phyloP scores from a whole-genome alignment of 2,888 invertebrate species.

The Agonopterix arenella region DNA sequence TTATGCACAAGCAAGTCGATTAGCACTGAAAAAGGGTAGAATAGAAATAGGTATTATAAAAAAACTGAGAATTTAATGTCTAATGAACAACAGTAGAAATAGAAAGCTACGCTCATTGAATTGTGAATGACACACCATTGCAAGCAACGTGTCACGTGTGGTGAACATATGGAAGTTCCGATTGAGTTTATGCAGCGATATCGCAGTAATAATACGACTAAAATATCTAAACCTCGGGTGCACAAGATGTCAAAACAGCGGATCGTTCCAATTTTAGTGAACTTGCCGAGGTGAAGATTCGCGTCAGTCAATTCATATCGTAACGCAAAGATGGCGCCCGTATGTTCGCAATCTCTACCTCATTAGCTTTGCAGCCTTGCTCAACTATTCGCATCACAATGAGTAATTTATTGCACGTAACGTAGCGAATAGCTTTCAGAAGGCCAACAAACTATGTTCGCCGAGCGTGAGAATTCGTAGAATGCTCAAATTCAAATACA shows the following conservation, averaged over 20 bases:
- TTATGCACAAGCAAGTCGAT: too few relatives aligned
- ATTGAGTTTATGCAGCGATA: background rate
- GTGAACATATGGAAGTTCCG: background rate
- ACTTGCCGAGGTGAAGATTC: constrained; percentile 51
- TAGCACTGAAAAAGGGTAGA: too few relatives aligned
- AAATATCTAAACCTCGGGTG: constrained; percentile 12
- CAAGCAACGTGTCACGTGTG: background rate
- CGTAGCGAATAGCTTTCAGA: constrained; percentile 35
- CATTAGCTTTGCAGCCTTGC: constrained; percentile 49
- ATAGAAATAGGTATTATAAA: too few relatives aligned
- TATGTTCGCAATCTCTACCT: constrained; percentile 49
- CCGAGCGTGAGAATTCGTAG: constrained; percentile 40
- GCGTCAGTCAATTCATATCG: constrained; percentile 33
- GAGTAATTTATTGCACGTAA: constrained; percentile 32
- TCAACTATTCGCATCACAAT: constrained; percentile 45
- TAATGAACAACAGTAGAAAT: too few relatives aligned
- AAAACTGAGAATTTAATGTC: too few relatives aligned
- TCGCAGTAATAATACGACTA: background rate
- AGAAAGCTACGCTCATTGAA: background rate
- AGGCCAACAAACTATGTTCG: constrained; percentile 35
- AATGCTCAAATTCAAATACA: constrained; percentile 26
- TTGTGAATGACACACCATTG: background rate
- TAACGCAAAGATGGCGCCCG: constrained; percentile 53
- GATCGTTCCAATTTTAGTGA: constrained; percentile 51
- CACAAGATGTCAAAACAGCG: constrained; percentile 36